Base-by-base conservation (phyloP, 2,797 vertebrate species). In the Coreius guichenoti region DNA sequence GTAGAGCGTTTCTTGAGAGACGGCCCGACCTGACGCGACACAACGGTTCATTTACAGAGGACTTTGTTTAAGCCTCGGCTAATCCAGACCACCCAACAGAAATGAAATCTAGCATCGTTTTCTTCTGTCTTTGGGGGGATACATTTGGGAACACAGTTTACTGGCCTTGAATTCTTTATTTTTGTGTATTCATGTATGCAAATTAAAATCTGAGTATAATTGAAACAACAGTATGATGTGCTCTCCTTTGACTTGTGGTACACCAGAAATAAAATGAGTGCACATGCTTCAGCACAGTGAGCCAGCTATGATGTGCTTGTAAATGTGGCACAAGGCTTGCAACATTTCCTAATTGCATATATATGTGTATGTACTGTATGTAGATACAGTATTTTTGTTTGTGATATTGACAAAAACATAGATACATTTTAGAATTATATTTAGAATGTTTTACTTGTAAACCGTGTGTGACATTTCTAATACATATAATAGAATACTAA, bases 21-120 rank as follows among this genome's bases (percentile, higher is more conserved):
- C 21, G 21, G 47, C 49, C 39, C 13, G 19, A 80, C 49, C 39
- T 45, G 54, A 12, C 1, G 36, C 31, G 19, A 68, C 74, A 73
- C 56, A 80, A 72, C 69, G 31, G 70, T 81, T 85, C 54, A 87
- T 88, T 88, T 90, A 78, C 56, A 63, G 33, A 74, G 74, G 83
- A 68, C 84, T 88, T 82, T 76, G 77, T 85, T 84, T 86, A 79
- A 86, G 39, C 56, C 47, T 36, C 16, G 3, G n/a, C 74, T 89
- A 87, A 89, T 86, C 86, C 86, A 79, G 68, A 75, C 76, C 21
- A 80, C 70, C 11, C 72, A 29, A 56, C 51, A 75, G 67, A 39
- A 43, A 61, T 73, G 19, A 56, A n/a, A 73, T 54, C 23, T 81
- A 33, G 77, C 69, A 77, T 43, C 19, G 3, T 23, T 72, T 82